Percentiles rank a stretch among this genome's conserved stretches.
phyloP scores from a whole-genome alignment of 2,797 vertebrate species.

The Gymnopithys bicolor region DNA sequence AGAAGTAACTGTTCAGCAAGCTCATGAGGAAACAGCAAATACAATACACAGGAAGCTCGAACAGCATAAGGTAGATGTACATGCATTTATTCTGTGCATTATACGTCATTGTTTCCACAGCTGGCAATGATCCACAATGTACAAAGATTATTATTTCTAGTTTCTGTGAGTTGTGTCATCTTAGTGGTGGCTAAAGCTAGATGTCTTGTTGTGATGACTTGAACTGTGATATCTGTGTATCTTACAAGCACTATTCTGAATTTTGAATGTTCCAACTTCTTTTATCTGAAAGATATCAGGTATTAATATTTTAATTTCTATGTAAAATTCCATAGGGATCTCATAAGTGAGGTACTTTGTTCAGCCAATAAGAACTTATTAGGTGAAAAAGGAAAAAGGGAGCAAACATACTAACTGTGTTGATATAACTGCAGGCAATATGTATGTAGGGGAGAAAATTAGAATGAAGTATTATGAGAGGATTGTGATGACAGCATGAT shows the following conservation, averaged over 20 bases:
- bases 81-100: not conserved
- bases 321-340: not conserved
- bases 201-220: not conserved
- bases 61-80: conserved; percentile 87
- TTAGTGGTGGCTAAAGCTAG: not conserved
- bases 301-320: not conserved
- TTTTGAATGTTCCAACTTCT: not conserved
- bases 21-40: conserved; percentile 88
- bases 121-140: not conserved
- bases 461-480: not conserved
- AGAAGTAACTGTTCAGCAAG: conserved; percentile 86
- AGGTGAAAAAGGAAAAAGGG: not conserved
- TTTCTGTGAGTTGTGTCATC: not conserved
- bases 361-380: not conserved
- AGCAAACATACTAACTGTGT: not conserved
- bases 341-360: not conserved
- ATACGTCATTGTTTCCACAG: not conserved
- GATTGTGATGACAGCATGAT: not conserved
- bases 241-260: not conserved
- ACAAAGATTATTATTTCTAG: not conserved
- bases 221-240: not conserved
- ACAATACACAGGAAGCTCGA: conserved; percentile 86
- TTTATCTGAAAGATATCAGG: not conserved
- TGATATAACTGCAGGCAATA: not conserved
- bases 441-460: not conserved